Evolutionary conservation across 2,113 vertebrate genomes (phyloP).

Genomic region (Coryphaenoides rupestris): DNA sequence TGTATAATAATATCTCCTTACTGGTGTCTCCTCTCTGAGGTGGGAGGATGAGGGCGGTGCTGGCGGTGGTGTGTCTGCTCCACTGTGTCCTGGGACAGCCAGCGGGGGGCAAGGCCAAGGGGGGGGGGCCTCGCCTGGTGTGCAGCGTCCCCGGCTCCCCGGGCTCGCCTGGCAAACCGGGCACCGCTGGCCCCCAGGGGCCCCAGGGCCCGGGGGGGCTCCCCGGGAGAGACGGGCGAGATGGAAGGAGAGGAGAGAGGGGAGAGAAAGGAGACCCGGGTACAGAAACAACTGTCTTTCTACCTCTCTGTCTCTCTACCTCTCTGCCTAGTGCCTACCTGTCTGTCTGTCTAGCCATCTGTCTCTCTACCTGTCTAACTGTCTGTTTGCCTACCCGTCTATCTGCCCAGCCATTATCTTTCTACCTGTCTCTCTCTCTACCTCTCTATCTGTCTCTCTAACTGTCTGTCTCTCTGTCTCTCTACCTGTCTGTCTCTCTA

Average conservation of each 20-base stretch:
- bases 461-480: too few relatives aligned
- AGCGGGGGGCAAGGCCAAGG: conserved; percentile 77
- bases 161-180: conserved; percentile 80
- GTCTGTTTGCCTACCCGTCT: too few relatives aligned
- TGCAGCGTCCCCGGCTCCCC: conserved; percentile 90
- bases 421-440: too few relatives aligned
- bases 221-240: conserved; percentile 95
- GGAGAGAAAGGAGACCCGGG: conserved; percentile 91
- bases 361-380: too few relatives aligned
- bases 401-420: too few relatives aligned
- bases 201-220: conserved; percentile 87
- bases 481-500: too few relatives aligned
- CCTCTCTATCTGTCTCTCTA: too few relatives aligned
- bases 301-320: too few relatives aligned
- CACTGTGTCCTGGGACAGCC: conserved; percentile 81
- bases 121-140: conserved; percentile 79
- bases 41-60: conserved; percentile 82
- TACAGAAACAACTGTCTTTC: conserved; percentile 53
- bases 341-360: too few relatives aligned
- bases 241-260: conserved; percentile 92
- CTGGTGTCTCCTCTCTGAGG: conserved; percentile 61
- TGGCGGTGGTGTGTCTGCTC: conserved; percentile 81
- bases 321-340: too few relatives aligned
- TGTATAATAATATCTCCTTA: too few relatives aligned
- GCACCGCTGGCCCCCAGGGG: conserved; percentile 79